Evolutionary conservation across 2,113 vertebrate species (phyloP).

Genomic region (Pomatorhinus ruficollis): DNA sequence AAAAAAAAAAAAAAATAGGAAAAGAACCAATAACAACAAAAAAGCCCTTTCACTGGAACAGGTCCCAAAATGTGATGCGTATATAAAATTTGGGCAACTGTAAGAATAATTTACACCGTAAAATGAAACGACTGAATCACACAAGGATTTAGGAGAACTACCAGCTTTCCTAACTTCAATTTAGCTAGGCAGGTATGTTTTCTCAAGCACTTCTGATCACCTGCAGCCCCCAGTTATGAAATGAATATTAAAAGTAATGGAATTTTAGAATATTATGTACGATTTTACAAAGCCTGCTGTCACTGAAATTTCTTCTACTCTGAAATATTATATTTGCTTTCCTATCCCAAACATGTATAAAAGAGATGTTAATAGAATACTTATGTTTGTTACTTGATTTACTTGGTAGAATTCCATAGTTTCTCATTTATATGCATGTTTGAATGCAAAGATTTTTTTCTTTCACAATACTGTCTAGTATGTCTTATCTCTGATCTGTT

Average conservation of each 20-base stretch:
- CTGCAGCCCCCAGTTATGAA: not conserved
- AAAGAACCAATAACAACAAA: not conserved
- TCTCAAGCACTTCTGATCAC: not conserved
- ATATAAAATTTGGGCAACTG: not conserved
- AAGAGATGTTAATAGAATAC: not conserved
- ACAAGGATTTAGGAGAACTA: not conserved
- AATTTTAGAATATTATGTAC: not conserved
- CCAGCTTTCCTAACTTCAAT: not conserved
- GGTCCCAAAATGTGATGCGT: not conserved
- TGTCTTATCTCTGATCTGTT: not conserved
- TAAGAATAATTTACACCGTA: fast-evolving
- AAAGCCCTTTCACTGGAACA: not conserved
- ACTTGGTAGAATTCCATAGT: not conserved
- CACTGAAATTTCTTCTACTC: not conserved
- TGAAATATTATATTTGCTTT: not conserved
- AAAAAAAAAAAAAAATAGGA: not conserved
- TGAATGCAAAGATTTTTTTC: not conserved
- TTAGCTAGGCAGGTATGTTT: not conserved
- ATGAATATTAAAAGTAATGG: not conserved
- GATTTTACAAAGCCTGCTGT: not conserved
- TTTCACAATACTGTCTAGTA: not conserved
- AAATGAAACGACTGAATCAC: not conserved
- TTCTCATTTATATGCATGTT: not conserved
- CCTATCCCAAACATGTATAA: fast-evolving
- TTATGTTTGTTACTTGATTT: not conserved